These are phyloP conservation scores for Trichonephila clavipes DNA, from an alignment of 1,140 invertebrate species.

Conservation along the genomic window DNA sequence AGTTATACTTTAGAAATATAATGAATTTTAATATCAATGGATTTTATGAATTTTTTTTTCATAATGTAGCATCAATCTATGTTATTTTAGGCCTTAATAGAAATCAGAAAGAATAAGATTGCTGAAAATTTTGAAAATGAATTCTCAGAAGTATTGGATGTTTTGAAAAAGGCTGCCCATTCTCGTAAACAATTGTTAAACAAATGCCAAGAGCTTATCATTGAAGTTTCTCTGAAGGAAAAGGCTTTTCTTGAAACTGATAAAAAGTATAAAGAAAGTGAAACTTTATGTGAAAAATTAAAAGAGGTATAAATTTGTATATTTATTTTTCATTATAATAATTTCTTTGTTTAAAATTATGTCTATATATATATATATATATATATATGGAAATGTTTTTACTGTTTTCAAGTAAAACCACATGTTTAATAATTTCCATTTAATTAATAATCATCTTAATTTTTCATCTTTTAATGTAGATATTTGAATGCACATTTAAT, in stretches of 20 bases:
- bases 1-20: too few species aligned
- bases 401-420: too few species aligned
- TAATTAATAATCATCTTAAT: too few species aligned
- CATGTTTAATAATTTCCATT: too few species aligned
- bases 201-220: constrained; percentile 36
- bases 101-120: constrained; percentile 65
- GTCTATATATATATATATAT: too few species aligned
- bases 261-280: background rate
- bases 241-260: constrained; percentile 7
- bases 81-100: constrained; percentile 20
- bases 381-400: too few species aligned
- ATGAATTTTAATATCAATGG: background rate
- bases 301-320: constrained; percentile 11
- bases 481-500: too few species aligned
- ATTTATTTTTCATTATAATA: background rate
- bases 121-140: constrained; percentile 60
- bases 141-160: constrained; percentile 56
- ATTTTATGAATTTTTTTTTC: background rate
- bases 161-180: constrained; percentile 48
- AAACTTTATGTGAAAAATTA: background rate
- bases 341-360: background rate
- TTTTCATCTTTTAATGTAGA: too few species aligned
- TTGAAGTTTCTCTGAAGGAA: constrained; percentile 13
- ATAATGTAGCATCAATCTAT: background rate
- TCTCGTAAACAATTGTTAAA: constrained; percentile 52